Evolutionary conservation across 1,140 invertebrate species (phyloP), one percentile per base, ranked within the genome.

Genomic region (Brachionus paranguensis): DNA sequence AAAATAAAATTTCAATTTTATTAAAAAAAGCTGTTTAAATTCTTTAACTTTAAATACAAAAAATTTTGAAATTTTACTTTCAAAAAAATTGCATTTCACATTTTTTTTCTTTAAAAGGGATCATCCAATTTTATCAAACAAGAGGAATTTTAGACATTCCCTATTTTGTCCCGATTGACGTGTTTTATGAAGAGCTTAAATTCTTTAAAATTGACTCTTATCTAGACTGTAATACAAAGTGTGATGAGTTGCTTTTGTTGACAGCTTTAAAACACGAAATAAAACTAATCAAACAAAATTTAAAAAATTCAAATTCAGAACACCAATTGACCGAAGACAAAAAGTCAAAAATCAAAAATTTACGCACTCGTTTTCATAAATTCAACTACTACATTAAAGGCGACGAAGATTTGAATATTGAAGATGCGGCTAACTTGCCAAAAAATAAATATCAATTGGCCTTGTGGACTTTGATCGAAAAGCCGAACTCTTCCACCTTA

Each of bases 41-140:
- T 29, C 27, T 29, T 29, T 29, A 29, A 29, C 27, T 29, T 29
- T 29, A 29, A n/a, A n/a, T 2, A 29, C 27, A 29, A 29, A 29
- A 29, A 29, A 29, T 29, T 29, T 24, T 24, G 24, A 24, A 24
- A 24, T 24, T 24, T 24, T 1, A 24, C 1, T 24, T 24, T 24
- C 24, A 24, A 24, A 24, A 24, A 24, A 24, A 24, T 24, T 24
- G 24, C 1, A 24, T 24, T 24, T 24, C 24, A 24, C 24, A 24
- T 24, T 24, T 24, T 24, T 24, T 24, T 24, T 24, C 24, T 24
- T 24, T 24, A 24, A 24, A 70, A 72, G 68, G 68, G 8, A 43
- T 72, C 24, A 64, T 81, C 53, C 64, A 60, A 81, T 68, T 81
- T 81, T 81, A 81, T 47, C 53, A 60, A 64, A 64, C 78, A 47